A percentile compares a stretch with the other conserved stretches of the same genome.
Conservation (phyloP, 2,113 vertebrate species). For the human region GRCh38 chr7:98357501-98358000, state of each 20-base stretch:
- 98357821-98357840: not conserved
- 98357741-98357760: not conserved
- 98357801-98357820: not conserved
- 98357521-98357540: too few species aligned
- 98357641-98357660: not conserved
- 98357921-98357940: not conserved
- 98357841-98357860: not conserved
- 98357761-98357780: not conserved
- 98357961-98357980: constrained; percentile 19
- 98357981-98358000: constrained; percentile 17
- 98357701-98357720: not conserved
- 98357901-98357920: not conserved
- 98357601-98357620: not conserved
- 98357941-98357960: not conserved
- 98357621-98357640: not conserved
- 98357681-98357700: not conserved
- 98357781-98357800: not conserved
- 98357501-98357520: too few species aligned
- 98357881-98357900: not conserved
- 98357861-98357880: not conserved
- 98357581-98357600: too few species aligned
- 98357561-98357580: too few species aligned
- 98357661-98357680: not conserved
- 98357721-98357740: not conserved
- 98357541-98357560: too few species aligned